Evolutionary conservation across 1,140 invertebrate genomes (phyloP), one percentile per base, ranked within the genome.

Genomic region (Aricia agestis): DNA sequence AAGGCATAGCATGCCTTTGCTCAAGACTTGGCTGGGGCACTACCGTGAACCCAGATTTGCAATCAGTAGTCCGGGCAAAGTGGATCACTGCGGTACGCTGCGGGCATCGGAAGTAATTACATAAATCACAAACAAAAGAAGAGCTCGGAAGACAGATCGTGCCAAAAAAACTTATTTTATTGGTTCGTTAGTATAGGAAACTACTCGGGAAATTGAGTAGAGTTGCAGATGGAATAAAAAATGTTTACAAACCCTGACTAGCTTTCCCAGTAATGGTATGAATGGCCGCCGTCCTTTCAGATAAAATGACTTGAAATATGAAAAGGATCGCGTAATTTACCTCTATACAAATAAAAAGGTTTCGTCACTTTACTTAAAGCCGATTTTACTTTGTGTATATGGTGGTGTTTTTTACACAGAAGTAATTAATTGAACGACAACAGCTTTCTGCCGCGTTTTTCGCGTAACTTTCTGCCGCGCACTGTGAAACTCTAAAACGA

Each of bases 81-180:
- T 52, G 45, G 45, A 52, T 52, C 45, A 52, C 45, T 52, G 45
- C 45, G 45, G 45, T 52, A 15, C 9, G 4, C 45, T 52, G 45
- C 45, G 45, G 45, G 45, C 45, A 52, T 52, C 36, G 45, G 11
- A 11, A 52, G 45, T 52, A 52, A 52, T 52, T 52, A 52, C 45
- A 52, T 52, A 63, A 63, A 63, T 18, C 59, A 19, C 10, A 63
- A 63, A 63, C 17, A 63, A 63, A 63, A 19, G 59, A 63, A 63
- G 2, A 19, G 17, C 59, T 63, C 17, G 59, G 17, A 25, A 25
- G 19, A 19, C 17, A n/a, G 17, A 19, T 9, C 59, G 59, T 63
- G 59, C 59, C 59, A 63, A 63, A 63, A 63, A 63, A 63, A 63
- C 6, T 63, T 63, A 63, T 19, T 63, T 63, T 63, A 63, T 63